phyloP scores from a whole-genome alignment of 1,140 invertebrate genomes.

The Drosophila ficusphila region DNA sequence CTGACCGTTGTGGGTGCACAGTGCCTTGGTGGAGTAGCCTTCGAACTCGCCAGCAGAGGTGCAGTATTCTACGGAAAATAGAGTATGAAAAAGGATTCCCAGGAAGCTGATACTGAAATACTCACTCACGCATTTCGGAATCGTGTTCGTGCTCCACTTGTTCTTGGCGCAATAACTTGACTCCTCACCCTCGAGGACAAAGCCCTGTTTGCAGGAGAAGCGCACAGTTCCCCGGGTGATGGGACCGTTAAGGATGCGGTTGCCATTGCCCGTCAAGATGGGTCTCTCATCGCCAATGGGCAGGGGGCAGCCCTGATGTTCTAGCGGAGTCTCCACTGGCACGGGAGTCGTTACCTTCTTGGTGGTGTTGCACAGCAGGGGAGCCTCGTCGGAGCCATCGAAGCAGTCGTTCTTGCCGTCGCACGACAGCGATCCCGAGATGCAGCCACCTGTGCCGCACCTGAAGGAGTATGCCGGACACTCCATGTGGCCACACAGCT shows the following conservation, averaged over 20 bases:
- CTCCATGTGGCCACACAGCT: constrained; percentile 81
- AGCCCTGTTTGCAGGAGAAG: constrained; percentile 50
- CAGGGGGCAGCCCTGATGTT: constrained; percentile 48
- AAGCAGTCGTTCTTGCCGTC: constrained; percentile 87
- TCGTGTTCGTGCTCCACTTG: constrained; percentile 39
- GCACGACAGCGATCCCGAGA: constrained; percentile 85
- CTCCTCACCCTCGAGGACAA: constrained; percentile 34
- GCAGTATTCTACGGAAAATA: constrained; percentile 47
- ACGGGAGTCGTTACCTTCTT: constrained; percentile 77
- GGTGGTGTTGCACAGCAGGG: constrained; percentile 64
- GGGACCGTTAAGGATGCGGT: constrained; percentile 14
- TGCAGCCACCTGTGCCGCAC: constrained; percentile 87
- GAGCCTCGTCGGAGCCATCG: constrained; percentile 87
- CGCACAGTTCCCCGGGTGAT: constrained; percentile 33
- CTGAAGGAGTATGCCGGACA: constrained; percentile 85
- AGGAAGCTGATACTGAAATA: neutral
- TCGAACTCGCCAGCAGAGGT: constrained; percentile 30
- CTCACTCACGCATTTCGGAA: constrained; percentile 69
- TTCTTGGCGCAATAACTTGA: constrained; percentile 45
- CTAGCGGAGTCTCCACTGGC: neutral
- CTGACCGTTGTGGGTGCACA: constrained; percentile 43
- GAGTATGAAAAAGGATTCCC: neutral
- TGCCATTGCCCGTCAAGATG: constrained; percentile 27
- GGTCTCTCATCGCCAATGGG: constrained; percentile 40
- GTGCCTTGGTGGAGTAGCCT: constrained; percentile 59